phyloP scores from a whole-genome alignment of 1,140 invertebrate species.

The Drosophila ercepeae region DNA sequence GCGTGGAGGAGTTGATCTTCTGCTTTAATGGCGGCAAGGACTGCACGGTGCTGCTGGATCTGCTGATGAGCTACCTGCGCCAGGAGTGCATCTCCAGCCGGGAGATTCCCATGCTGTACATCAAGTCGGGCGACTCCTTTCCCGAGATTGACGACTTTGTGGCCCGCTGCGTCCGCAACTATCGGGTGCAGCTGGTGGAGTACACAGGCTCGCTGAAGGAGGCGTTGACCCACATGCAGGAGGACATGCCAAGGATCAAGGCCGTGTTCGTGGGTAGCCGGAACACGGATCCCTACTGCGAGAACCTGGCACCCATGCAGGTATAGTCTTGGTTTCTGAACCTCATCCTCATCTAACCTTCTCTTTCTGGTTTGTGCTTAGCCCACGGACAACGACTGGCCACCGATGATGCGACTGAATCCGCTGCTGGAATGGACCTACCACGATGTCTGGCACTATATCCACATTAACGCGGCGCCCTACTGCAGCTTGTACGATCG shows the following conservation, averaged over 20 bases:
- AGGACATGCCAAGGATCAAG: conserved; percentile 88
- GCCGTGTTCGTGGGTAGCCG: conserved; percentile 95
- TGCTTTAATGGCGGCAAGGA: conserved; percentile 99
- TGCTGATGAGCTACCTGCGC: conserved; percentile 83
- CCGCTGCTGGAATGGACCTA: conserved; percentile 96
- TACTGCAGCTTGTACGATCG: conserved; percentile 95
- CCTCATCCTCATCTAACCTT: background rate
- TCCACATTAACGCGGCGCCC: conserved; percentile 90
- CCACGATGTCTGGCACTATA: conserved; percentile 94
- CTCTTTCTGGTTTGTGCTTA: conserved; percentile 50
- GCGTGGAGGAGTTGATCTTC: conserved; percentile 90
- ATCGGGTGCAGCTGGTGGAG: conserved; percentile 89
- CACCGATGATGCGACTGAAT: conserved; percentile 92
- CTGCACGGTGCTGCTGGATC: conserved; percentile 95
- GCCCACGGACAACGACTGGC: conserved; percentile 95
- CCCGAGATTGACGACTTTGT: conserved; percentile 95
- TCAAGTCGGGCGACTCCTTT: conserved; percentile 91
- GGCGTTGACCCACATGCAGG: conserved; percentile 87
- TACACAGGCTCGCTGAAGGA: conserved; percentile 89
- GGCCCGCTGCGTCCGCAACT: conserved; percentile 88
- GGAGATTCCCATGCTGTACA: conserved; percentile 89
- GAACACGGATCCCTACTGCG: conserved; percentile 91
- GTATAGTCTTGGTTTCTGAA: conserved; percentile 85
- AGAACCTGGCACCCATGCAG: conserved; percentile 88
- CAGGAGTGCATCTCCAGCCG: conserved; percentile 45